Conservation (phyloP, 2,113 vertebrate genomes). For the Notiomystis cincta region DNA sequence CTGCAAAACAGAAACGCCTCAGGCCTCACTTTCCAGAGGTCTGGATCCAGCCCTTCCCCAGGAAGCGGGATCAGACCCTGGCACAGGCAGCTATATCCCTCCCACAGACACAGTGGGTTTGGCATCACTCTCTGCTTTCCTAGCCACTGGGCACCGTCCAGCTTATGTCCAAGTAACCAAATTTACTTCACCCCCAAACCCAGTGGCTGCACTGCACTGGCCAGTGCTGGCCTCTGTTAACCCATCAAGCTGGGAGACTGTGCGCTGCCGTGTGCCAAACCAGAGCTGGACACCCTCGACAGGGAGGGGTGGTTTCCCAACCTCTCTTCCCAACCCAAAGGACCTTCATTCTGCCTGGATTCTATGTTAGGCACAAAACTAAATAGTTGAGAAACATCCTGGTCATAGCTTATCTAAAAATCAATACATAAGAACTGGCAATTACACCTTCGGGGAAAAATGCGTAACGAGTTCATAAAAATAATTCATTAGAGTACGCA, state of each 20-base stretch:
- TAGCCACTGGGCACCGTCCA: neutral
- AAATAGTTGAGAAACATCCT: neutral
- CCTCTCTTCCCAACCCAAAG: neutral
- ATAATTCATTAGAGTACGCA: neutral
- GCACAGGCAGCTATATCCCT: neutral
- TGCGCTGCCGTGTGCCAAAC: neutral
- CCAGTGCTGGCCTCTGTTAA: neutral
- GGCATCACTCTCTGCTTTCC: neutral
- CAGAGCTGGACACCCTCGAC: fast-evolving
- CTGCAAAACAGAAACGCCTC: neutral
- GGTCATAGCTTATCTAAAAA: neutral
- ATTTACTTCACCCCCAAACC: neutral
- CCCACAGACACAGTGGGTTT: neutral
- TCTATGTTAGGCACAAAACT: neutral
- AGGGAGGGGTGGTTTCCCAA: neutral
- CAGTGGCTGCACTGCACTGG: neutral
- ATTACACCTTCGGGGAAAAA: neutral
- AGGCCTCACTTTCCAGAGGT: neutral
- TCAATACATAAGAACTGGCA: neutral
- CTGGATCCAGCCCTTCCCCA: neutral
- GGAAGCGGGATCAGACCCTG: neutral
- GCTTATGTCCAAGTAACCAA: neutral
- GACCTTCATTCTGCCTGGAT: neutral
- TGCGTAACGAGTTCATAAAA: neutral
- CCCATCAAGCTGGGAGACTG: neutral